Conservation (phyloP, 2,113 vertebrate genomes). For the Anhinga anhinga region DNA sequence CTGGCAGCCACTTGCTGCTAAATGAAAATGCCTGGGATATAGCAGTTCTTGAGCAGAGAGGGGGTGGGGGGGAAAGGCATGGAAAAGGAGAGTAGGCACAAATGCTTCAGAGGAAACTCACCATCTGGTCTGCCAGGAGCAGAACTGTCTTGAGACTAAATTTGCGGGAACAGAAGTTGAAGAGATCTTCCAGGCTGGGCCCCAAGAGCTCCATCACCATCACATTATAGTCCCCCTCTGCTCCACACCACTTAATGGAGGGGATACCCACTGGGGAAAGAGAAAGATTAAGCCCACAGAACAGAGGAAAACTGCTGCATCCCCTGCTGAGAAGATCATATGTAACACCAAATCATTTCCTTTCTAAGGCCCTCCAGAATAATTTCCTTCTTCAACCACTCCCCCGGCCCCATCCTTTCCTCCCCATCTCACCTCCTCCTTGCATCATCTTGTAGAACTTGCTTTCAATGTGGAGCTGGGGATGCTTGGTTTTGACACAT, state of each 20-base stretch:
- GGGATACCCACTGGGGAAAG: conserved; percentile 88
- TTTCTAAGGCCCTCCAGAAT: background rate
- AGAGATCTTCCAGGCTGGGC: conserved; percentile 95
- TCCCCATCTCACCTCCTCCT: conserved; percentile 86
- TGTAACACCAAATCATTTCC: background rate
- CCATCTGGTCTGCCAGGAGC: conserved; percentile 96
- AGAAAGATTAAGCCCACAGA: background rate
- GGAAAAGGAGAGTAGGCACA: background rate
- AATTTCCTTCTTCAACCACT: background rate
- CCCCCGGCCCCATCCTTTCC: background rate
- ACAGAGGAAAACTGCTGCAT: background rate
- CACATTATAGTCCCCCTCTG: conserved; percentile 96
- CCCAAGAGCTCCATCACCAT: conserved; percentile 98
- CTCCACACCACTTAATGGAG: conserved; percentile 97
- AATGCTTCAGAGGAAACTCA: conserved; percentile 62
- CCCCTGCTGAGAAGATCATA: background rate
- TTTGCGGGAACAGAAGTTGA: conserved; percentile 98
- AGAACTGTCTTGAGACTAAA: conserved; percentile 98
- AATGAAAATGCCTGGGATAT: background rate
- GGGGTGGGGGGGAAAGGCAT: background rate
- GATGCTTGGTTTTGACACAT: conserved; percentile 98
- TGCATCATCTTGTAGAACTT: conserved; percentile 99
- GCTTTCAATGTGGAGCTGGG: conserved; percentile 97
- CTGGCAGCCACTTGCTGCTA: background rate
- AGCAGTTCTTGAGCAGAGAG: background rate